Evolutionary conservation across 2,888 invertebrate genomes (phyloP).

Genomic region (Drosophila engyochracea): DNA sequence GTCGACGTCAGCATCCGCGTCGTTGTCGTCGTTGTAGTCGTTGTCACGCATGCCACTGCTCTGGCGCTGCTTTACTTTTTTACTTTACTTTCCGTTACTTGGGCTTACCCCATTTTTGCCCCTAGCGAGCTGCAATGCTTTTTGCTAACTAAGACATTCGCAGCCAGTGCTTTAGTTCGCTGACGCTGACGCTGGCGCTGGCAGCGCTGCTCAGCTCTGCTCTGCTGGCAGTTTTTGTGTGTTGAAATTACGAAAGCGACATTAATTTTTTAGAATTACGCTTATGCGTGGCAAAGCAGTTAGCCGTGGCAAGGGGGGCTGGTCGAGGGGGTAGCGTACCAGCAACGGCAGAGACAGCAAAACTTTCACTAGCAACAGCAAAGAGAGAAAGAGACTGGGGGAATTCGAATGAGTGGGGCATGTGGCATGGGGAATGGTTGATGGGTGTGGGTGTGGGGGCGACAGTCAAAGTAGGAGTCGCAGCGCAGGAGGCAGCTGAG

Average conservation of each 20-base stretch:
- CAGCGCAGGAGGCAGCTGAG: conserved; percentile 24
- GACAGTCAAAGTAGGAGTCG: conserved; percentile 1
- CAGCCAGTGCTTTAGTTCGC: conserved; percentile 4
- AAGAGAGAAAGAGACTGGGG: neutral
- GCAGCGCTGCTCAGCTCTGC: conserved; percentile 19
- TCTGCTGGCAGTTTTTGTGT: conserved; percentile 50
- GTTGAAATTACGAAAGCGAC: conserved; percentile 80
- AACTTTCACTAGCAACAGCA: conserved; percentile 53
- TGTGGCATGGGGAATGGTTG: neutral
- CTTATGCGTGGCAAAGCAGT: conserved; percentile 69
- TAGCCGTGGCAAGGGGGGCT: conserved; percentile 13
- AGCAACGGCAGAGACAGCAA: conserved; percentile 35
- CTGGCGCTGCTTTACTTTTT: conserved; percentile 16
- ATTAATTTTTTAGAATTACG: conserved; percentile 83
- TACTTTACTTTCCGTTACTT: conserved; percentile 20
- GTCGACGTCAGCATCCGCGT: conserved; percentile 1
- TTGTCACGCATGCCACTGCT: conserved; percentile 19
- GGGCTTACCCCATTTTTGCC: conserved; percentile 63
- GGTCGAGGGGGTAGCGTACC: neutral
- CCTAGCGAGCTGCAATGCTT: conserved; percentile 56
- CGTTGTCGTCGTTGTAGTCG: conserved; percentile 10
- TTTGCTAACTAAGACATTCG: conserved; percentile 65
- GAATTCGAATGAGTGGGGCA: neutral
- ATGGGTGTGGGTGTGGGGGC: neutral
- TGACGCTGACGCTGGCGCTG: conserved; percentile 7